phyloP scores from a whole-genome alignment of 1,140 invertebrate species.

The Holotrichia oblita region DNA sequence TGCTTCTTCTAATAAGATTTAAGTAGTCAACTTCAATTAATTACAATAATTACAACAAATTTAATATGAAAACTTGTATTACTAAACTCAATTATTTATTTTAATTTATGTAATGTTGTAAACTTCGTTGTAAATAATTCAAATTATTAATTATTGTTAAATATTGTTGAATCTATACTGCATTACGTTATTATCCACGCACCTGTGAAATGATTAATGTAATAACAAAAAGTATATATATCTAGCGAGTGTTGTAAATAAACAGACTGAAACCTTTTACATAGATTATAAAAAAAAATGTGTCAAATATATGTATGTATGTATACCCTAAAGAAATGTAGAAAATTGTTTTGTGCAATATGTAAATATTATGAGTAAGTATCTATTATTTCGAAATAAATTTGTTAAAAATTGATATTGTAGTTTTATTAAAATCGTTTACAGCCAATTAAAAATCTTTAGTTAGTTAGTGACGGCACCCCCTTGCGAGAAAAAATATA shows the following conservation, averaged over 20 bases:
- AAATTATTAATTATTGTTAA: conserved; percentile 4
- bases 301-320: not conserved
- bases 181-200: not conserved
- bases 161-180: not conserved
- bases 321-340: not conserved
- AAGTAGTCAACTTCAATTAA: conserved; percentile 26
- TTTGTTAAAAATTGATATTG: not conserved
- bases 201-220: not conserved
- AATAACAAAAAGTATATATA: not conserved
- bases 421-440: no score
- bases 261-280: conserved; percentile 10
- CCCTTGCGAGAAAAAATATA: no score
- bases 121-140: conserved; percentile 1
- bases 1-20: not conserved
- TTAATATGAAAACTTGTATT: conserved; percentile 10
- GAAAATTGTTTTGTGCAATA: conserved; percentile 30
- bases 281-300: not conserved
- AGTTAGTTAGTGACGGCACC: no score
- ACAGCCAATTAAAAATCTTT: no score
- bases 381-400: conserved; percentile 10
- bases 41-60: not conserved
- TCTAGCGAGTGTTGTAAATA: not conserved
- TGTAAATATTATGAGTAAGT: not conserved
- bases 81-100: conserved; percentile 37
- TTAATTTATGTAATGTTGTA: conserved; percentile 9